A percentile compares a stretch with the other conserved stretches of the same genome.
Conservation (phyloP, 1,140 invertebrate genomes). For the Heterodera schachtii region DNA sequence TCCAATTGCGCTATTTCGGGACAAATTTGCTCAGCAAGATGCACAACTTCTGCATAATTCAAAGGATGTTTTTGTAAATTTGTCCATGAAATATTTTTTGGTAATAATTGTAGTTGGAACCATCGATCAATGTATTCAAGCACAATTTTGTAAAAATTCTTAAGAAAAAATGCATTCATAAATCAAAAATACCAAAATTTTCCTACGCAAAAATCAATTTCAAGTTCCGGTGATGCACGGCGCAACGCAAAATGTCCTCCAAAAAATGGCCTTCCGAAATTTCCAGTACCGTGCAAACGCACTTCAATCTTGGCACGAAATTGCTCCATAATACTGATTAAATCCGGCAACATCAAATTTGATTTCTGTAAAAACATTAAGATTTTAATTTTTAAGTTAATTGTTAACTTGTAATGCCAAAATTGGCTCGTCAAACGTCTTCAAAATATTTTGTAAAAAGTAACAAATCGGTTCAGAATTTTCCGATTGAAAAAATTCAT, state of each 20-base stretch:
- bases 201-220: slow-evolving; percentile 13
- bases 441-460: slow-evolving; percentile 14
- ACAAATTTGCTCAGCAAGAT: too few species aligned
- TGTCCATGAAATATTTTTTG: slow-evolving; percentile 17
- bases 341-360: too few species aligned
- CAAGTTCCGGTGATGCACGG: neutral
- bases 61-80: slow-evolving; percentile 19
- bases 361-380: neutral
- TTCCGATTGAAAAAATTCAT: slow-evolving; percentile 25
- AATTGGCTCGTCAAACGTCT: slow-evolving; percentile 1
- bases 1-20: too few species aligned
- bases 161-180: too few species aligned
- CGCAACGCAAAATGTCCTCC: too few species aligned
- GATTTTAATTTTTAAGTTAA: neutral
- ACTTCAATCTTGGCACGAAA: slow-evolving; percentile 14
- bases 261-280: too few species aligned
- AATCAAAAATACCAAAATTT: too few species aligned
- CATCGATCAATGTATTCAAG: too few species aligned
- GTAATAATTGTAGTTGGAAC: slow-evolving; percentile 13
- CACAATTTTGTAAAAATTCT: too few species aligned
- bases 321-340: too few species aligned
- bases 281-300: neutral
- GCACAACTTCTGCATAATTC: too few species aligned
- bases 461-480: slow-evolving; percentile 6
- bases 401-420: neutral